These are phyloP conservation scores for Adineta ricciae DNA, from an alignment of 2,888 invertebrate genomes.

Conservation along the genomic window DNA sequence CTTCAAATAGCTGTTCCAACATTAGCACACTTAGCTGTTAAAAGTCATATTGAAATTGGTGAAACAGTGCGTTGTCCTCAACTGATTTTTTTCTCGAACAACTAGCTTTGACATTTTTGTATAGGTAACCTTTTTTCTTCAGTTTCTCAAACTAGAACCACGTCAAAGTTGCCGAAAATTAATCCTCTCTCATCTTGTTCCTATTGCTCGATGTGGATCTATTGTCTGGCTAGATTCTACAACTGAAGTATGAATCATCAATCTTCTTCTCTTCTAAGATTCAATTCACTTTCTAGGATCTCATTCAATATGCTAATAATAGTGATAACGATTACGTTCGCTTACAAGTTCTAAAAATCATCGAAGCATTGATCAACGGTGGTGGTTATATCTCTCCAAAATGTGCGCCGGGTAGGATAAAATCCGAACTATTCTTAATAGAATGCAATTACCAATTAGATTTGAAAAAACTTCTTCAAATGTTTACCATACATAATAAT, in stretches of 20 bases:
- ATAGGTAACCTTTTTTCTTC: slow-evolving; percentile 5
- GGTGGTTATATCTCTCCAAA: background rate
- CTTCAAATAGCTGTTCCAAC: slow-evolving; percentile 21
- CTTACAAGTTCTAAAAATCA: background rate
- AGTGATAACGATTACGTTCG: background rate
- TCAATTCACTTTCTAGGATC: background rate
- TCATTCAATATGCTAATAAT: background rate
- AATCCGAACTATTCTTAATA: background rate
- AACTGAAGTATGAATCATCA: background rate
- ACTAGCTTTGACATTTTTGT: background rate
- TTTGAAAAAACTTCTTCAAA: background rate
- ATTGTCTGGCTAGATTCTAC: slow-evolving; percentile 10
- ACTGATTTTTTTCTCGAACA: background rate
- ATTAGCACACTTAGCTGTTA: slow-evolving; percentile 12
- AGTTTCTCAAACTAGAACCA: slow-evolving; percentile 20
- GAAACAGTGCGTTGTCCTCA: background rate
- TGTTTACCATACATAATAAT: slow-evolving; percentile 9
- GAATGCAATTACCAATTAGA: background rate
- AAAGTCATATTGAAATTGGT: slow-evolving; percentile 21
- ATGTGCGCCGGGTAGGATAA: background rate
- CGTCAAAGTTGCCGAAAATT: slow-evolving; percentile 13
- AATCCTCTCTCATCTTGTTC: background rate
- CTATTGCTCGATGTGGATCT: background rate
- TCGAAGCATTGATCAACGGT: background rate
- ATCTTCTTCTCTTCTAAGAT: too few species aligned